These are phyloP conservation scores for Leuctra nigra DNA, from an alignment of 2,888 invertebrate species.

Conservation along the genomic window DNA sequence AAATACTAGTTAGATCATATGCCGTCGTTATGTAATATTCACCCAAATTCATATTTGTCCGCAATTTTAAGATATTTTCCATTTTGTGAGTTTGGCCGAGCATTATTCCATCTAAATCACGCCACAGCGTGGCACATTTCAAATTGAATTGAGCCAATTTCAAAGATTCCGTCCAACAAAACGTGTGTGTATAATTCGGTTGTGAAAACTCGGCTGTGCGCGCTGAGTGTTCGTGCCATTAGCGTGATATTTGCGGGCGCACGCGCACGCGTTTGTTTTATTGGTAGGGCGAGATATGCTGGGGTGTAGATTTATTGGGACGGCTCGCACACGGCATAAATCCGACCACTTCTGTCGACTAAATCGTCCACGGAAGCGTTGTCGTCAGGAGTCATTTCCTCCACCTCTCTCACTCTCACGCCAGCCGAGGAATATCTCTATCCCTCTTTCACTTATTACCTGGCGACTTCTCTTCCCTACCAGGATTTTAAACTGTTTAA, in stretches of 20 bases:
- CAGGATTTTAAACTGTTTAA: too few species aligned
- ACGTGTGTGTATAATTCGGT: neutral
- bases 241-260: neutral
- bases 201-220: neutral
- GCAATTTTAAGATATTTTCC: too few species aligned
- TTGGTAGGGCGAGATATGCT: too few species aligned
- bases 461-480: neutral
- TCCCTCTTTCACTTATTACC: neutral
- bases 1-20: too few species aligned
- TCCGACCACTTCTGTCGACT: conserved; percentile 7
- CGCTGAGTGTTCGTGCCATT: neutral
- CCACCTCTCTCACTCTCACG: neutral
- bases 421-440: neutral
- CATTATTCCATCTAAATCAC: neutral
- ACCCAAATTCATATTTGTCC: too few species aligned
- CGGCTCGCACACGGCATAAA: neutral
- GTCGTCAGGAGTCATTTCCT: conserved; percentile 17
- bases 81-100: too few species aligned
- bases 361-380: conserved; percentile 12
- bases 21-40: too few species aligned
- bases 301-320: neutral
- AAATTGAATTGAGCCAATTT: neutral
- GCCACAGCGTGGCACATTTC: neutral
- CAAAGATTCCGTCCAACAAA: neutral
- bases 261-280: neutral